Conservation (phyloP, 1,140 invertebrate species). For the Uloborus diversus region DNA sequence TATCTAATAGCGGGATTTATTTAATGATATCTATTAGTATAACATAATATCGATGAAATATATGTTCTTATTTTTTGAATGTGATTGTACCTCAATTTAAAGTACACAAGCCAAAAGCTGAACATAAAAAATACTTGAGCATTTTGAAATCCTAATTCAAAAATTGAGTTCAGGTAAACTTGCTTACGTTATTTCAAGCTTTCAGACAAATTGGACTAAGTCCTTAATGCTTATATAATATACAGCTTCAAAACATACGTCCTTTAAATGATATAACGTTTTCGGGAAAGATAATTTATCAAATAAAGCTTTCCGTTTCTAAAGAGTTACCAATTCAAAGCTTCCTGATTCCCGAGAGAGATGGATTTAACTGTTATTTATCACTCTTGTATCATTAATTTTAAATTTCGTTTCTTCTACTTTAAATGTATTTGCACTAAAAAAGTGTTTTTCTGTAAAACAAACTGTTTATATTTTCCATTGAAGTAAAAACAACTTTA, state of each 20-base stretch:
- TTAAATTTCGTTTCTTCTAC: slow-evolving; percentile 33
- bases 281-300: slow-evolving; percentile 29
- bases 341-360: slow-evolving; percentile 1
- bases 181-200: slow-evolving; percentile 11
- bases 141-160: too few species aligned
- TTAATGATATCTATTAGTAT: too few species aligned
- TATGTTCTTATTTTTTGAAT: too few species aligned
- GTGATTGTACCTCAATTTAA: too few species aligned
- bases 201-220: slow-evolving; percentile 48
- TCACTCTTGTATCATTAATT: slow-evolving; percentile 49
- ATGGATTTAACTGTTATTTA: slow-evolving; percentile 32
- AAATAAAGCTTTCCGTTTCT: slow-evolving; percentile 33
- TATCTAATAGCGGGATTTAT: too few species aligned
- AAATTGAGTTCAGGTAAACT: slow-evolving; percentile 39
- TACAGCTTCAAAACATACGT: slow-evolving; percentile 37
- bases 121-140: too few species aligned
- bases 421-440: neutral
- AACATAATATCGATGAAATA: too few species aligned
- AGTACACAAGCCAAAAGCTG: too few species aligned
- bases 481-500: too few species aligned
- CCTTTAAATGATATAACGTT: slow-evolving; percentile 44
- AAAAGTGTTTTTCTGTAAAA: neutral
- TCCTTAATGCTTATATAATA: slow-evolving; percentile 35
- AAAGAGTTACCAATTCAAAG: slow-evolving; percentile 25
- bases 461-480: too few species aligned